Percentiles rank a stretch among this genome's conserved stretches.
Evolutionary conservation across 2,888 invertebrate genomes (phyloP).

Genomic region (Pegoplata infirma): DNA sequence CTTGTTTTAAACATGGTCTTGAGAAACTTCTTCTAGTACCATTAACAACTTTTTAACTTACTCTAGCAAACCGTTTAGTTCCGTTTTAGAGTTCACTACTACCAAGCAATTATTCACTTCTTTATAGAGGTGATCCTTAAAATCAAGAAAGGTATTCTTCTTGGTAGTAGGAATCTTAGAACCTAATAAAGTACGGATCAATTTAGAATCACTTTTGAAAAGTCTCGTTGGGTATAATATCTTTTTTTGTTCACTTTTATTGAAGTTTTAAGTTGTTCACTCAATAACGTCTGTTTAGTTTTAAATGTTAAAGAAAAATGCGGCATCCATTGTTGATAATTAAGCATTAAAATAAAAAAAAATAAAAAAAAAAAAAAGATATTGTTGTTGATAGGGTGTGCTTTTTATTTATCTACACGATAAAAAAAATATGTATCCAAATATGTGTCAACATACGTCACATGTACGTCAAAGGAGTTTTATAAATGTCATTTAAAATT

Average conservation of each 20-base stretch:
- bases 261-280: constrained; percentile 6
- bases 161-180: neutral
- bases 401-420: constrained; percentile 9
- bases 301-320: constrained; percentile 13
- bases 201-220: neutral
- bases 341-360: neutral
- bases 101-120: too few species aligned
- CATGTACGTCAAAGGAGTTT: constrained; percentile 9
- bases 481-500: constrained; percentile 2
- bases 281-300: constrained; percentile 36
- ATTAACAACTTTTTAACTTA: too few species aligned
- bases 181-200: neutral
- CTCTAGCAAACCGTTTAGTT: too few species aligned
- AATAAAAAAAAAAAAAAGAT: neutral
- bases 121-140: too few species aligned
- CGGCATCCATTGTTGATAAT: neutral
- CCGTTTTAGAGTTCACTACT: too few species aligned
- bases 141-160: neutral
- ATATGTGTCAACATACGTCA: constrained; percentile 11
- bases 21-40: too few species aligned
- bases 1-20: too few species aligned
- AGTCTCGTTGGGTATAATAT: neutral
- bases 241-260: constrained; percentile 19
- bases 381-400: neutral
- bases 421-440: constrained; percentile 4